Evolutionary conservation across 2,113 vertebrate genomes (phyloP).

Genomic region (Limnothrissa miodon): DNA sequence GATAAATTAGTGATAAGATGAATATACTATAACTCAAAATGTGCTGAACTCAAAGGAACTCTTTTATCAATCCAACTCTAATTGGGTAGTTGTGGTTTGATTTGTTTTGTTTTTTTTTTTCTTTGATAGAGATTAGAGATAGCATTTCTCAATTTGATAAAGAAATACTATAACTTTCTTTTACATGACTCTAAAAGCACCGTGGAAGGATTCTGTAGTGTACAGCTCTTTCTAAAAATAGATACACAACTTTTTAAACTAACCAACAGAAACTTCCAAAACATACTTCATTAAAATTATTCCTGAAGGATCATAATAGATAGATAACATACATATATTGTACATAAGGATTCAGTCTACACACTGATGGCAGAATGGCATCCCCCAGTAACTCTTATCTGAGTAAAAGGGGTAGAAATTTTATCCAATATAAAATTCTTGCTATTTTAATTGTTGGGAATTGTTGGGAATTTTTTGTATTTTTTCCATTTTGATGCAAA

Average conservation of each 20-base stretch:
- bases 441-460: not conserved
- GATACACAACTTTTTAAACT: no score
- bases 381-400: slow-evolving; percentile 17
- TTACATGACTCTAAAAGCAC: not conserved
- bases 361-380: slow-evolving; percentile 22
- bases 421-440: not conserved
- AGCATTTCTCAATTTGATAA: no score
- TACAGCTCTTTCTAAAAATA: no score
- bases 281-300: not conserved
- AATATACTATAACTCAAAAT: not conserved
- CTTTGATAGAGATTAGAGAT: no score
- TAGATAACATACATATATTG: slow-evolving; percentile 38
- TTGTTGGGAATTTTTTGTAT: not conserved
- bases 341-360: slow-evolving; percentile 36
- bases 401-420: not conserved
- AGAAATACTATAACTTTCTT: no score
- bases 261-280: no score
- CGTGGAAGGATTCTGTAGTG: not conserved
- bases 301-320: not conserved
- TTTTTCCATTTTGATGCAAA: not conserved
- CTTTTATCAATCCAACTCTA: no score
- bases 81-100: no score
- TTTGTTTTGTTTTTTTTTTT: no score
- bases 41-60: not conserved
- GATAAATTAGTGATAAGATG: not conserved